Conservation (phyloP, 2,888 invertebrate species). For the Pelosia muscerda region DNA sequence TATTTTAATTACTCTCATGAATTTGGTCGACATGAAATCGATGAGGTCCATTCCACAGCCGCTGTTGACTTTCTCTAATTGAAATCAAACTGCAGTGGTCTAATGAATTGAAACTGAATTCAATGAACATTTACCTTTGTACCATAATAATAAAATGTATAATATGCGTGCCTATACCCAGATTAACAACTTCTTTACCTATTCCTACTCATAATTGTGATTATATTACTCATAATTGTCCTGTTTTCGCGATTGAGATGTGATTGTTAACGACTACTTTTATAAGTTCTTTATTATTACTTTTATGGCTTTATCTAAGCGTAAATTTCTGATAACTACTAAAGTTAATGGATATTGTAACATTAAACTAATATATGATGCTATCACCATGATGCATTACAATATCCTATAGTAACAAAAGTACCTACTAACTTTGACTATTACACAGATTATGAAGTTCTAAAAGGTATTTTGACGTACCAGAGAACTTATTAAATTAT, state of each 20-base stretch:
- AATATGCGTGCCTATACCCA: not conserved
- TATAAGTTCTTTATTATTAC: constrained; percentile 53
- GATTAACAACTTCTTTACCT: not conserved
- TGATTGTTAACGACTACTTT: constrained; percentile 51
- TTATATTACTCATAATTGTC: constrained; percentile 43
- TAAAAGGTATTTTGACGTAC: not conserved
- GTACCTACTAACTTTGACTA: constrained; percentile 39
- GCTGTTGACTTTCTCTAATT: constrained; percentile 78
- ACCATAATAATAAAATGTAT: constrained; percentile 22
- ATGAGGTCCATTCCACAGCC: constrained; percentile 61
- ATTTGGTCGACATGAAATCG: constrained; percentile 62
- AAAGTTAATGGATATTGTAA: constrained; percentile 58
- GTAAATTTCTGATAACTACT: constrained; percentile 63
- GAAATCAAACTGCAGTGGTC: constrained; percentile 74
- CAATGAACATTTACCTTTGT: constrained; percentile 44
- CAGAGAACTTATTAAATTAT: not conserved
- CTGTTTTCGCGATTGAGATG: constrained; percentile 59
- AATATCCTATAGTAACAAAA: constrained; percentile 30
- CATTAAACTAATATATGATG: constrained; percentile 55
- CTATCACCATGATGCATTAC: constrained; percentile 41
- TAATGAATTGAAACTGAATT: constrained; percentile 65
- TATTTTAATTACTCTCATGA: constrained; percentile 44
- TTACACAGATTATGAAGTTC: not conserved
- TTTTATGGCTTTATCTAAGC: constrained; percentile 60
- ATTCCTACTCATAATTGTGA: constrained; percentile 43